Evolutionary conservation across 30 jellyfish, hydroid and myxozoan genomes (phyloP), one percentile per base, ranked within the genome.

Genomic region (Aurelia aurita complex sp. Pacific): DNA sequence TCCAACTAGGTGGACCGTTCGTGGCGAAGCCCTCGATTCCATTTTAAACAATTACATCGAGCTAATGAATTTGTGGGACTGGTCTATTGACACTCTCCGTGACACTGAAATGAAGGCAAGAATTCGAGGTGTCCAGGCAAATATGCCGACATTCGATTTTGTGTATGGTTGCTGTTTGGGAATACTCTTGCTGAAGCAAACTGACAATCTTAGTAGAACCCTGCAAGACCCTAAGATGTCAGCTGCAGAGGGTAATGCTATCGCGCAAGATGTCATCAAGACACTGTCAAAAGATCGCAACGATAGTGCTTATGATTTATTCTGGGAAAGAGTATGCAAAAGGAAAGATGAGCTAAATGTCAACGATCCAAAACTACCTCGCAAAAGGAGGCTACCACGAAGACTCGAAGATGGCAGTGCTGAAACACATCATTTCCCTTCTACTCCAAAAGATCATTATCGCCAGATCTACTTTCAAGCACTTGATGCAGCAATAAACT

Each of bases 301-400:
- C 67, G 79, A 78, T 61, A 61, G 68, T 62, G 67, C 82, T 40
- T 77, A 79, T 65, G 94, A 80, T 79, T 43, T 46, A 62, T 87
- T 69, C 68, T 87, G 54, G 54, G 54, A 94, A 68, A 89, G 75
- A 75, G 91, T 77, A 17, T 36, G 64, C 42, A 67, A 87, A 87
- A 51, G 96, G 57, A 64, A 81, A 72, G 59, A 92, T 60, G 85
- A 81, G 74, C 61, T 73, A 5, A 75, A 90, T 72, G 96, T 82
- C 85, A 74, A 92, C 69, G 97, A 89, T 18, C 90, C 96, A 55
- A 89, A 60, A 73, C 96, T 88, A 33, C 94, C 96, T 42, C 82
- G 90, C 78, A 82, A 82, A 81, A 88, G 81, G 94, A 88, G 86
- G 86, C 71, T 86, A 64, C 89, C 82, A 53, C 90, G 32, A 80